Evolutionary conservation across 2,113 vertebrate genomes (phyloP).

Genomic region (Chloropsis hardwickii): DNA sequence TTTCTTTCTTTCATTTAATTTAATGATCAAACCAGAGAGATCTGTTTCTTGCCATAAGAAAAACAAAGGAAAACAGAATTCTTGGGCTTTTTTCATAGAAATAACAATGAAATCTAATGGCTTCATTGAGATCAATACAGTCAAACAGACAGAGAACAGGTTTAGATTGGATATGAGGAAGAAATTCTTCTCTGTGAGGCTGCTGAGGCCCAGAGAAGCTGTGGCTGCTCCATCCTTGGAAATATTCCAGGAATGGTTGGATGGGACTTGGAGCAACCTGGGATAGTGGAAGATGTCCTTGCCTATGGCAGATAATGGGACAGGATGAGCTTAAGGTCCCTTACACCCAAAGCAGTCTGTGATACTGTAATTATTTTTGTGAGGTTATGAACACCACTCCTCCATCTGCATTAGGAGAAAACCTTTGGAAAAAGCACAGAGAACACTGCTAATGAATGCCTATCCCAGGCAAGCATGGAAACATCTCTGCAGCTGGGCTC

Average conservation of each 20-base stretch:
- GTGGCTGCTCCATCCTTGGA: background rate
- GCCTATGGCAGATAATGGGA: background rate
- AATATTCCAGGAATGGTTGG: background rate
- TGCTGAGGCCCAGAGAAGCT: background rate
- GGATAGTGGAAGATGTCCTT: background rate
- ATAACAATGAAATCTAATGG: background rate
- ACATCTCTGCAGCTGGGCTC: slow-evolving; percentile 69
- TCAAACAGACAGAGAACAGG: background rate
- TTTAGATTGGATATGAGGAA: background rate
- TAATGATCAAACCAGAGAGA: background rate
- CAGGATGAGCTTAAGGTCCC: background rate
- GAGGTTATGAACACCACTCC: background rate
- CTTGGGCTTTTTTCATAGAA: background rate
- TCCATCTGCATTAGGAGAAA: background rate
- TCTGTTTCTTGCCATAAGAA: background rate
- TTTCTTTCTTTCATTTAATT: background rate
- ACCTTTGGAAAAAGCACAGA: background rate
- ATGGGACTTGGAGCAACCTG: background rate
- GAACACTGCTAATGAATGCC: slow-evolving; percentile 39
- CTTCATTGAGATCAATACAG: background rate
- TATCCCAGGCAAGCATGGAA: slow-evolving; percentile 21
- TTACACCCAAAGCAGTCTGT: background rate
- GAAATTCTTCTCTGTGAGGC: background rate
- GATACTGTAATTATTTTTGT: background rate
- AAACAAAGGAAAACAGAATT: background rate